Conservation (phyloP, 2,888 invertebrate genomes). For the Deilephila elpenor region DNA sequence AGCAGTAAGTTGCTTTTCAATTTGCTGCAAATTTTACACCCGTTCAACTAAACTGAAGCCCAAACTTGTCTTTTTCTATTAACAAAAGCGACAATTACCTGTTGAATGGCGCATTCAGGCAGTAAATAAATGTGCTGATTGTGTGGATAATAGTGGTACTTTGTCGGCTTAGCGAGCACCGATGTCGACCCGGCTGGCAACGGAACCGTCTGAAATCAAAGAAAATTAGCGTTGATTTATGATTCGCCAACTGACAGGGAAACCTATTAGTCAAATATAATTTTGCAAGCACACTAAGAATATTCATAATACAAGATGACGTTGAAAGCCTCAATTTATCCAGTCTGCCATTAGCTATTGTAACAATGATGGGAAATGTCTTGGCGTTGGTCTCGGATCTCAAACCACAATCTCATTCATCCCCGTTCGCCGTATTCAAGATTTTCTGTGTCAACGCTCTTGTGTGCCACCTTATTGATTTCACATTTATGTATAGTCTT, state of each 20-base stretch:
- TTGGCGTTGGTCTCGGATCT: constrained; percentile 56
- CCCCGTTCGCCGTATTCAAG: constrained; percentile 54
- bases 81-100: constrained; percentile 79
- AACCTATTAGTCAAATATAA: constrained; percentile 47
- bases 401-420: constrained; percentile 60
- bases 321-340: constrained; percentile 65
- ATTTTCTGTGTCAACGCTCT: constrained; percentile 65
- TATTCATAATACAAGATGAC: constrained; percentile 52
- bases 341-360: constrained; percentile 64
- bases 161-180: constrained; percentile 92
- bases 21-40: constrained; percentile 31
- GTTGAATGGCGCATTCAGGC: constrained; percentile 97
- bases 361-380: constrained; percentile 71
- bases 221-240: constrained; percentile 49
- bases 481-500: constrained; percentile 43
- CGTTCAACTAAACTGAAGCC: constrained; percentile 1
- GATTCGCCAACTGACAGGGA: constrained; percentile 41
- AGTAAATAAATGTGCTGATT: constrained; percentile 96
- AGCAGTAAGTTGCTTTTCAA: constrained; percentile 23
- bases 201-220: constrained; percentile 87
- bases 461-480: constrained; percentile 55
- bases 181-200: constrained; percentile 88
- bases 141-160: constrained; percentile 97
- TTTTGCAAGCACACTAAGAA: constrained; percentile 45
- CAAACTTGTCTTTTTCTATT: constrained; percentile 37